phyloP scores from a whole-genome alignment of 2,888 invertebrate genomes.

The Heliconius ismenius region DNA sequence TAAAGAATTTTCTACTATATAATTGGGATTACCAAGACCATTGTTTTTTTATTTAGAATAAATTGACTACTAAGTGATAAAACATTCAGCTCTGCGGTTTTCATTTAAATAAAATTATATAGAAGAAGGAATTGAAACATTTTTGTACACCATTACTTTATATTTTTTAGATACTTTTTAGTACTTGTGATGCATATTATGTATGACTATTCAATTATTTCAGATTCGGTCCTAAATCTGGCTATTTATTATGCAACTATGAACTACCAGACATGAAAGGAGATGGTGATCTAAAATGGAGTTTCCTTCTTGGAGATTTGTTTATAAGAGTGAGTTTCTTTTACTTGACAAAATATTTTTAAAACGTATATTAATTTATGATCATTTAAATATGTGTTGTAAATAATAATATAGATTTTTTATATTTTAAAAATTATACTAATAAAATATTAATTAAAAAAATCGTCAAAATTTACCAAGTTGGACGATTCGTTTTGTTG shows the following conservation, averaged over 20 bases:
- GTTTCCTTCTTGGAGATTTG: conserved; percentile 70
- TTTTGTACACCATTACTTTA: no score
- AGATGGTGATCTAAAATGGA: conserved; percentile 75
- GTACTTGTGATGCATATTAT: neutral
- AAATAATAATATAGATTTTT: no score
- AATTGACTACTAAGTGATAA: no score
- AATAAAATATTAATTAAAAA: neutral
- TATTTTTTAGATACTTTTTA: no score
- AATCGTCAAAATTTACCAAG: neutral
- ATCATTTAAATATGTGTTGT: no score
- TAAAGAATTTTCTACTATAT: no score
- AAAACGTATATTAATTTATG: neutral
- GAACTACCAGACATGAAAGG: conserved; percentile 75
- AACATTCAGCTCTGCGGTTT: no score
- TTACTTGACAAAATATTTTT: neutral
- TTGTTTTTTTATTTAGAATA: no score
- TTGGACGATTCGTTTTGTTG: neutral
- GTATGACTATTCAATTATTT: neutral
- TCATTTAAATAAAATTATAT: no score
- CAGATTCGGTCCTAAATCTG: conserved; percentile 75
- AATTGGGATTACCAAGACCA: no score
- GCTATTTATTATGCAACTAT: conserved; percentile 72
- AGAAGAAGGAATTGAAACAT: no score
- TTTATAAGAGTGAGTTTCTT: conserved; percentile 65
- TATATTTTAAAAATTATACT: no score